Evolutionary conservation across 2,888 invertebrate genomes (phyloP).

Genomic region (Zelleria hepariella): DNA sequence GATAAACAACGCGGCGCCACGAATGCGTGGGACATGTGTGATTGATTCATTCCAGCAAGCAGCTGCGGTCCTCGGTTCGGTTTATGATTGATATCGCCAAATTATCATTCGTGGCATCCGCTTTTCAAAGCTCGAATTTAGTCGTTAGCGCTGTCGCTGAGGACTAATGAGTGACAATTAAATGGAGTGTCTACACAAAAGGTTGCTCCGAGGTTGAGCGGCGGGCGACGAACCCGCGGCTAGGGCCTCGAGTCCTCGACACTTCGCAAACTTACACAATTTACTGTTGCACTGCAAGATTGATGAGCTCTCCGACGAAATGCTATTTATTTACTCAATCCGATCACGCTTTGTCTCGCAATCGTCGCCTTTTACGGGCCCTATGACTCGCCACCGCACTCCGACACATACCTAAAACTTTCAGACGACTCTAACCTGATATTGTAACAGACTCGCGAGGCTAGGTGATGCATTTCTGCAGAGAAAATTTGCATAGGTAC

Average conservation of each 20-base stretch:
- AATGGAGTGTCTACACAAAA: conserved; percentile 60
- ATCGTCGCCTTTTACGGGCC: conserved; percentile 56
- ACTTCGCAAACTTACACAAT: conserved; percentile 53
- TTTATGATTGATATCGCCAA: conserved; percentile 46
- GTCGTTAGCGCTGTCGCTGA: conserved; percentile 35
- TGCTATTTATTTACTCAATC: conserved; percentile 66
- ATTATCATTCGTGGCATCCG: conserved; percentile 13
- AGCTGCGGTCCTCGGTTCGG: conserved; percentile 32
- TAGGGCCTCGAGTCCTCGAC: conserved; percentile 16
- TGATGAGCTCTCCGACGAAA: conserved; percentile 56
- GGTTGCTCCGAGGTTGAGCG: conserved; percentile 57
- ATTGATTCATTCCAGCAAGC: conserved; percentile 53
- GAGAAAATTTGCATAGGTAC: too few relatives aligned
- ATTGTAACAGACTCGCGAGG: conserved; percentile 19
- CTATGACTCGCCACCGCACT: conserved; percentile 41
- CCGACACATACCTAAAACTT: conserved; percentile 48
- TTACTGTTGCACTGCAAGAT: conserved; percentile 57
- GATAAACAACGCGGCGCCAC: conserved; percentile 43
- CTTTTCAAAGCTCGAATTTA: conserved; percentile 28
- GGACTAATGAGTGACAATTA: conserved; percentile 65
- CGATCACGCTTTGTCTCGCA: conserved; percentile 63
- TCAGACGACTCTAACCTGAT: conserved; percentile 28
- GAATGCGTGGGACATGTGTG: conserved; percentile 40
- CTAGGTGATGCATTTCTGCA: too few relatives aligned
- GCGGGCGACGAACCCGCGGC: conserved; percentile 48